These are phyloP conservation scores for Acanthurus tractus DNA, from an alignment of 2,797 vertebrate species.

Conservation along the genomic window DNA sequence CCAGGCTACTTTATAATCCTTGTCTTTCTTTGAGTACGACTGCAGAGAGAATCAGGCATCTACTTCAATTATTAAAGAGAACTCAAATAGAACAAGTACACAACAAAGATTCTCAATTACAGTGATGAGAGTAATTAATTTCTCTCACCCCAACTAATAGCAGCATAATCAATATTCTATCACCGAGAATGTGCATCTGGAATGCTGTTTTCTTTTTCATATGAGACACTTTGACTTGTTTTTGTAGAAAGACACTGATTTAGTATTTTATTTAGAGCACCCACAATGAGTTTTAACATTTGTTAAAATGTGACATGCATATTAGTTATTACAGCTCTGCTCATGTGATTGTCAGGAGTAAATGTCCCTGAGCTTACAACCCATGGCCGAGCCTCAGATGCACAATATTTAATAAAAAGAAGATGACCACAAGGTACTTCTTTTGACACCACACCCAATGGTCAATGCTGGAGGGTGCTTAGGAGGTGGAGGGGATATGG, in stretches of 20 bases:
- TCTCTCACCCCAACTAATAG: slow-evolving; percentile 20
- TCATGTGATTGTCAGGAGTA: background rate
- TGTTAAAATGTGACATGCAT: background rate
- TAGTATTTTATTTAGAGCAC: background rate
- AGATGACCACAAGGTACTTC: background rate
- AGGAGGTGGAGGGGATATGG: background rate
- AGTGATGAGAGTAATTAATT: slow-evolving; percentile 44
- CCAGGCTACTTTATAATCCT: slow-evolving; percentile 40
- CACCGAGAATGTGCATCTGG: background rate
- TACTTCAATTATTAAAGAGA: slow-evolving; percentile 26
- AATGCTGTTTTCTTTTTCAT: background rate
- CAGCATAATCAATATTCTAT: slow-evolving; percentile 35
- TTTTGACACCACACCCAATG: background rate
- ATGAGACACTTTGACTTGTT: background rate
- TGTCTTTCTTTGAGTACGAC: slow-evolving; percentile 32
- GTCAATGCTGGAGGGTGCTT: no score
- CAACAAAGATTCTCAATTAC: slow-evolving; percentile 32
- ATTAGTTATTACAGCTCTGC: no score
- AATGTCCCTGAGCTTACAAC: background rate
- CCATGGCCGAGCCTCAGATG: background rate
- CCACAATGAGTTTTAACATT: background rate
- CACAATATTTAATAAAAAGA: background rate
- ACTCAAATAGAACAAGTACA: slow-evolving; percentile 21
- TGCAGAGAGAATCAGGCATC: slow-evolving; percentile 4
- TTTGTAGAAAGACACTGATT: background rate